Conservation (phyloP, 2,797 vertebrate genomes). For the Lacerta agilis region DNA sequence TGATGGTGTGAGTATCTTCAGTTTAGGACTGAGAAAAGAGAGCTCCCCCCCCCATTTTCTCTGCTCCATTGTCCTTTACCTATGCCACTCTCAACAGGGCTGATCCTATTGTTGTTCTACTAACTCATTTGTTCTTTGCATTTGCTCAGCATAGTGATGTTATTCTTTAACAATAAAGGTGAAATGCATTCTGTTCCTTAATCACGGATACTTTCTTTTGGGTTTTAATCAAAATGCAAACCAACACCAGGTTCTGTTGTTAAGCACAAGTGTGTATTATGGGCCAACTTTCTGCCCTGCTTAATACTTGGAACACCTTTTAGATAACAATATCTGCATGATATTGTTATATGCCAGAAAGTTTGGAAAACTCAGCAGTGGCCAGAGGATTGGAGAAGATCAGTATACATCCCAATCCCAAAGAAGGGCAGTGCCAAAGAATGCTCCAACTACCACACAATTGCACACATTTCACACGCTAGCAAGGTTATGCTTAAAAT, state of each 20-base stretch:
- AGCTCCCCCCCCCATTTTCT: neutral
- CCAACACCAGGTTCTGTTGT: neutral
- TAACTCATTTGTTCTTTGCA: neutral
- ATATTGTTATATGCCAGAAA: no score
- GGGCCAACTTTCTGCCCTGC: neutral
- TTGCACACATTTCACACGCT: no score
- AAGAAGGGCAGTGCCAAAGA: no score
- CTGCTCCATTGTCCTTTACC: neutral
- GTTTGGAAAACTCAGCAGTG: no score
- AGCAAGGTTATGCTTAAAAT: no score
- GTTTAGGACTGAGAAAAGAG: neutral
- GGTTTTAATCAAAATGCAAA: neutral
- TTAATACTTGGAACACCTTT: neutral
- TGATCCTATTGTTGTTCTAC: neutral
- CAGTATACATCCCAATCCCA: no score
- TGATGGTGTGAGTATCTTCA: neutral
- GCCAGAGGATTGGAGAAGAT: no score
- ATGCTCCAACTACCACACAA: no score
- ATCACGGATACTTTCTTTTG: neutral
- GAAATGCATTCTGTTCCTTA: neutral
- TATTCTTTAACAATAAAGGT: neutral
- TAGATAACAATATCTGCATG: neutral
- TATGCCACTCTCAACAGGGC: neutral
- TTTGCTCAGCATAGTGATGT: neutral
- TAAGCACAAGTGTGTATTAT: neutral